phyloP scores from a whole-genome alignment of 2,113 vertebrate genomes.

The Campylomormyrus tamandua region DNA sequence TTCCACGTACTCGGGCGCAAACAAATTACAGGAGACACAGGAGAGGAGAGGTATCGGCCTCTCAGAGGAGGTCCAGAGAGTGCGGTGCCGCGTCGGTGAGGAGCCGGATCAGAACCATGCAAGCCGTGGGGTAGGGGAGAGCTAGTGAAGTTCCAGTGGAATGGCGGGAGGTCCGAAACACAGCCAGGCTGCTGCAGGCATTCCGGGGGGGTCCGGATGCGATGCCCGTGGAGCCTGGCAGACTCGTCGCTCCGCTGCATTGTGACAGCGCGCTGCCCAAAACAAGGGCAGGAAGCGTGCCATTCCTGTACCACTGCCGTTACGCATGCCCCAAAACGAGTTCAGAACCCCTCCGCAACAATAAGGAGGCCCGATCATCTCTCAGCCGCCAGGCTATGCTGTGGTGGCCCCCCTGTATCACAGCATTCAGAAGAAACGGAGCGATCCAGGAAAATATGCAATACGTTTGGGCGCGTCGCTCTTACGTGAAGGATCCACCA shows the following conservation, averaged over 20 bases:
- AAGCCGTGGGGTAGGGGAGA: not conserved
- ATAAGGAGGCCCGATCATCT: not conserved
- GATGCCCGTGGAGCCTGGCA: not conserved
- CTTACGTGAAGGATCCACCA: not conserved
- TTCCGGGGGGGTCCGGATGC: not conserved
- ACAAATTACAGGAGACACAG: not conserved
- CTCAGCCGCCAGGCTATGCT: not conserved
- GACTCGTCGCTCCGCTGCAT: not conserved
- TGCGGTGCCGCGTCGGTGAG: not conserved
- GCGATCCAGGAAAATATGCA: not conserved
- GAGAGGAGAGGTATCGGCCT: not conserved
- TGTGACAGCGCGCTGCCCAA: not conserved
- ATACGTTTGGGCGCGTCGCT: not conserved
- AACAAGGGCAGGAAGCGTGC: not conserved
- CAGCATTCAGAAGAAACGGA: not conserved
- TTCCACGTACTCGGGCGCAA: not conserved
- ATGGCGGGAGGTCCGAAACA: not conserved
- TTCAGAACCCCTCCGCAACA: not conserved
- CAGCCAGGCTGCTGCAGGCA: not conserved
- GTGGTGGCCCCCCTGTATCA: not conserved
- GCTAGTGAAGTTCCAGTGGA: not conserved
- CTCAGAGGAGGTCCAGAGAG: not conserved
- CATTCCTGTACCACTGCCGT: not conserved
- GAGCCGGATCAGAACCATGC: not conserved
- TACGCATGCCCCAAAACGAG: not conserved